Conservation (phyloP, 2,888 invertebrate species). For the Metallyticus violacea region DNA sequence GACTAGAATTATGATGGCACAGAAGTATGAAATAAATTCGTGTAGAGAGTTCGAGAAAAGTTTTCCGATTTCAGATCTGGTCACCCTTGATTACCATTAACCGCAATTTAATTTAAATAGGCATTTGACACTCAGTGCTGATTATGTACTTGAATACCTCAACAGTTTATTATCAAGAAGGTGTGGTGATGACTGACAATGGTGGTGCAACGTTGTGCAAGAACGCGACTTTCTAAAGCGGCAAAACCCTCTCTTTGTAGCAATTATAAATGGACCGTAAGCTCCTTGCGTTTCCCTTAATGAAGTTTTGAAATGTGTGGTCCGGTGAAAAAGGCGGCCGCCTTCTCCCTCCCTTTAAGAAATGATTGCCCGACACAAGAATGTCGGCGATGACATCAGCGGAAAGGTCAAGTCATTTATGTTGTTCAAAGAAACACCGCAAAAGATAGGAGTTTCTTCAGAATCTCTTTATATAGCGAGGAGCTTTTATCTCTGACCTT, state of each 20-base stretch:
- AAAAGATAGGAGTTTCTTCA: neutral
- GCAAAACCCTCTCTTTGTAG: neutral
- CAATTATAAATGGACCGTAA: neutral
- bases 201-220: neutral
- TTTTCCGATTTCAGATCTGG: no score
- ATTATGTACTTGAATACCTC: no score
- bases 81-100: no score
- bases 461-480: neutral
- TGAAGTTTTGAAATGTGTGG: neutral
- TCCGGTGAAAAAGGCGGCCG: neutral
- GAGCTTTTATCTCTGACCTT: neutral
- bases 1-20: no score
- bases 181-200: no score
- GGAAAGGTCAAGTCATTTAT: conserved; percentile 30
- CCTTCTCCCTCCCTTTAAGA: neutral
- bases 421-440: neutral
- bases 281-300: neutral
- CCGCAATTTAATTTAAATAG: no score
- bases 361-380: neutral
- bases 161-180: no score
- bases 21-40: no score
- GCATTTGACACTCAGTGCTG: no score
- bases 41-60: no score
- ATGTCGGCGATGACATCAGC: neutral
- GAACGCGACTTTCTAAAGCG: neutral